These are phyloP conservation scores for Plodia interpunctella DNA, from an alignment of 1,140 invertebrate species.

Conservation along the genomic window DNA sequence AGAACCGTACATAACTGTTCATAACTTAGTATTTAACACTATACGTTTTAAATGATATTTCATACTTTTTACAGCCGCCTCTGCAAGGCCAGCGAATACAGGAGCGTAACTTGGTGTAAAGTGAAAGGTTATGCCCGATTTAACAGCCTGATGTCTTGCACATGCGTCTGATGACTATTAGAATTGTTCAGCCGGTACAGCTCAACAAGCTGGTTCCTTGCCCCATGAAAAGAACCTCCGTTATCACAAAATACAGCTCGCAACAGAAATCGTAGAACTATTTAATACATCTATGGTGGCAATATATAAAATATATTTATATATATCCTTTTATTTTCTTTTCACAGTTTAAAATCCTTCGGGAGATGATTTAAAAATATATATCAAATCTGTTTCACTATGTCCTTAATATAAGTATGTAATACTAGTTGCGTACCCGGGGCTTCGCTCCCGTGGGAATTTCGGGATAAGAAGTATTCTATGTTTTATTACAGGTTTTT, in stretches of 20 bases:
- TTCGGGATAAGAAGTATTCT: no score
- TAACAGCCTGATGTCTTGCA: constrained; percentile 7
- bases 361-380: no score
- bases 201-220: constrained; percentile 16
- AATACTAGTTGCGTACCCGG: no score
- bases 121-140: constrained; percentile 21
- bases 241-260: constrained; percentile 56
- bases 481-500: no score
- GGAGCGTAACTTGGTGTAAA: constrained; percentile 49
- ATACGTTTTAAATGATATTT: constrained; percentile 48
- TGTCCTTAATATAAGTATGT: no score
- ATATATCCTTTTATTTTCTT: no score
- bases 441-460: no score
- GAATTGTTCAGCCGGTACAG: background rate
- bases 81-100: constrained; percentile 42
- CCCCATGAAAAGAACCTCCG: constrained; percentile 44
- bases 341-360: no score
- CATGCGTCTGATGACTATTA: background rate
- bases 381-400: no score
- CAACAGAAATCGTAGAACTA: no score
- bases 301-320: no score
- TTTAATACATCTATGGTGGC: no score
- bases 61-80: constrained; percentile 19
- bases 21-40: constrained; percentile 25
- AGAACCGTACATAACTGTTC: constrained; percentile 14